Evolutionary conservation across 2,888 invertebrate genomes (phyloP).

Genomic region (Tachystola acroxantha): DNA sequence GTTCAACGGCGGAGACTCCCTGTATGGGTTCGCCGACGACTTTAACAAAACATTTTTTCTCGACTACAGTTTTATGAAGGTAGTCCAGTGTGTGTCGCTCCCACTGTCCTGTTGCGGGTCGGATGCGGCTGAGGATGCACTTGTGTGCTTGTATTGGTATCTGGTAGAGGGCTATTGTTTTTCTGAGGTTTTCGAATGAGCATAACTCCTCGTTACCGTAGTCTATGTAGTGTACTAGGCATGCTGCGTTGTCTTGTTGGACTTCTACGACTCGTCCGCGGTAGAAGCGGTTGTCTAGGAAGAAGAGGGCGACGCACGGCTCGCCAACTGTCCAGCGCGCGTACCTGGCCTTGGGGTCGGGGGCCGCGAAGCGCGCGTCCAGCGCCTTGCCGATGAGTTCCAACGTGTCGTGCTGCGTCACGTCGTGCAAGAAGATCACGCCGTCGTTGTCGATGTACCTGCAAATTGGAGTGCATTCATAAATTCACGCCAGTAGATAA

Average conservation of each 20-base stretch:
- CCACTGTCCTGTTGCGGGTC: slow-evolving; percentile 60
- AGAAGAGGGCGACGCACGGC: slow-evolving; percentile 83
- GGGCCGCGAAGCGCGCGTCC: slow-evolving; percentile 56
- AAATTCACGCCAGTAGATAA: not conserved
- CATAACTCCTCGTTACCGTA: slow-evolving; percentile 88
- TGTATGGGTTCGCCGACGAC: slow-evolving; percentile 47
- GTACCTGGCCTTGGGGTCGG: slow-evolving; percentile 62
- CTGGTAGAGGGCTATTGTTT: slow-evolving; percentile 79
- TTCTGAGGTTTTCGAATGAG: slow-evolving; percentile 74
- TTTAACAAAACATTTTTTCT: slow-evolving; percentile 73
- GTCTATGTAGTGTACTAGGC: slow-evolving; percentile 85
- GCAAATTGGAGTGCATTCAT: slow-evolving; percentile 13
- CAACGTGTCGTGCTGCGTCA: slow-evolving; percentile 53
- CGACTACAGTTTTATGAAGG: slow-evolving; percentile 79
- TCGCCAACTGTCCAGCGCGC: slow-evolving; percentile 80
- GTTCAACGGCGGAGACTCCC: slow-evolving; percentile 46
- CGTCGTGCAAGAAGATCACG: slow-evolving; percentile 58
- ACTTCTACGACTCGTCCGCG: slow-evolving; percentile 80
- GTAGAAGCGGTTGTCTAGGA: slow-evolving; percentile 82
- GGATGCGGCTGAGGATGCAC: slow-evolving; percentile 70
- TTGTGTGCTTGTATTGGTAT: slow-evolving; percentile 82
- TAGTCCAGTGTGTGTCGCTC: slow-evolving; percentile 75
- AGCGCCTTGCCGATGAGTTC: slow-evolving; percentile 71
- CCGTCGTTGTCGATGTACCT: slow-evolving; percentile 67
- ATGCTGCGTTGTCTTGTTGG: slow-evolving; percentile 42